A percentile compares a stretch with the other conserved stretches of the same genome.
phyloP scores from a whole-genome alignment of 2,888 invertebrate genomes.

The Pandemis cinnamomeana region DNA sequence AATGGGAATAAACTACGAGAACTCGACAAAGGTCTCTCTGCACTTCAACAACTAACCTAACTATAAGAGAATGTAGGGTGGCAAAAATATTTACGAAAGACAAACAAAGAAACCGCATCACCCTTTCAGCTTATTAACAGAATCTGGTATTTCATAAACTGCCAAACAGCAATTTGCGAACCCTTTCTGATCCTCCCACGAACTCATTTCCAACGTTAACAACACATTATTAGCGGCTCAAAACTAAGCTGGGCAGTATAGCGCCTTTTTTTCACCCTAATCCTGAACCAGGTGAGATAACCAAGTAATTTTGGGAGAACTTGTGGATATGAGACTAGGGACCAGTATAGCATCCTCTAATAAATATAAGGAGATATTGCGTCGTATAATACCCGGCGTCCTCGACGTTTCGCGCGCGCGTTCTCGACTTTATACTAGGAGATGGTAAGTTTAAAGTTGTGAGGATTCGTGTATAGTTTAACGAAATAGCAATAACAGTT shows the following conservation, averaged over 20 bases:
- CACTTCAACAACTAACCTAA: too few species aligned
- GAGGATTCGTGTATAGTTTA: conserved; percentile 31
- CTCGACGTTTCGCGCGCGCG: neutral
- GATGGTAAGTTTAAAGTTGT: neutral
- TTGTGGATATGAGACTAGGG: conserved; percentile 63
- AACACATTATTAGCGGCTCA: conserved; percentile 39
- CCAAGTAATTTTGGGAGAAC: conserved; percentile 61
- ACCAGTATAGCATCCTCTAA: conserved; percentile 56
- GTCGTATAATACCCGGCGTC: conserved; percentile 44
- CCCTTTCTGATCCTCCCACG: conserved; percentile 15
- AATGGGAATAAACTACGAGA: too few species aligned
- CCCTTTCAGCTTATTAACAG: conserved; percentile 1
- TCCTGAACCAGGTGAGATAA: conserved; percentile 57
- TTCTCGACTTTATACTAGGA: conserved; percentile 1
- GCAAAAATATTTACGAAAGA: neutral
- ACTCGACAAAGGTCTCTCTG: too few species aligned
- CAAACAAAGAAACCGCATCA: neutral
- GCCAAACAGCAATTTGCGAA: neutral
- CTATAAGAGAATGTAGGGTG: too few species aligned
- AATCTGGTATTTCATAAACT: conserved; percentile 4
- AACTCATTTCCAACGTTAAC: conserved; percentile 24
- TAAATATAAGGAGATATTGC: conserved; percentile 62
- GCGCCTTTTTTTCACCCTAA: conserved; percentile 43
- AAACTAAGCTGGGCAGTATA: conserved; percentile 33
- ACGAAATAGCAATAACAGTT: conserved; percentile 37